Percentiles rank a stretch among this genome's conserved stretches.
These are phyloP conservation scores for Sylvietta virens DNA, from an alignment of 2,113 vertebrate species.

Conservation along the genomic window DNA sequence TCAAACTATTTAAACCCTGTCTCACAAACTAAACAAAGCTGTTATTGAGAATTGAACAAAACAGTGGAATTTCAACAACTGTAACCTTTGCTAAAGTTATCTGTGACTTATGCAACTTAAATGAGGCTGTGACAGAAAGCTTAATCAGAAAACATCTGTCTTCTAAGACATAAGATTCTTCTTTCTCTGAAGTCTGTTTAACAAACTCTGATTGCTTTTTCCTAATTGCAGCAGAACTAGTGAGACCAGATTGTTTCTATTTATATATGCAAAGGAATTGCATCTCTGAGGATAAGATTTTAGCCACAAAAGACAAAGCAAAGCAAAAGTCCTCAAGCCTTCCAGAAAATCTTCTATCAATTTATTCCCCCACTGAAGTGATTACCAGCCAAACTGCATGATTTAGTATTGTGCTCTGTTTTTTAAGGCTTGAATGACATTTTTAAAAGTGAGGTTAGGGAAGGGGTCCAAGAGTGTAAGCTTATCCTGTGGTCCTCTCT, in stretches of 20 bases:
- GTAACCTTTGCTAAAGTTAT: background rate
- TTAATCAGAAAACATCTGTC: conserved; percentile 57
- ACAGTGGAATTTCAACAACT: background rate
- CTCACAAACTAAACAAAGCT: background rate
- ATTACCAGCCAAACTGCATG: background rate
- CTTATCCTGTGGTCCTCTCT: background rate
- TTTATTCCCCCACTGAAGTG: background rate
- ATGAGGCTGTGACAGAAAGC: background rate
- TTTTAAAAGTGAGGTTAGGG: background rate
- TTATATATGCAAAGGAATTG: conserved; percentile 25
- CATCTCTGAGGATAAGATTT: background rate
- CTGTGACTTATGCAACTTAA: background rate
- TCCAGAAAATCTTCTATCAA: background rate
- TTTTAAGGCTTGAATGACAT: background rate
- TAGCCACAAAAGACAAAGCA: background rate
- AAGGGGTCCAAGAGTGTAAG: background rate
- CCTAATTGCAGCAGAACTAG: conserved; percentile 18
- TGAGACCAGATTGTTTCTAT: conserved; percentile 48
- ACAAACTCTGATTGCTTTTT: conserved; percentile 48
- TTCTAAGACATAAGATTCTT: background rate
- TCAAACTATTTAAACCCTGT: background rate
- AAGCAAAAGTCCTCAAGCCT: background rate
- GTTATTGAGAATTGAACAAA: background rate
- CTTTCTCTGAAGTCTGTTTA: conserved; percentile 19
- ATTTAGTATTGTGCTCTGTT: background rate